A percentile compares a stretch with the other conserved stretches of the same genome.
Evolutionary conservation across 2,113 vertebrate genomes (phyloP).

Genomic region (Misgurnus mizolepis): DNA sequence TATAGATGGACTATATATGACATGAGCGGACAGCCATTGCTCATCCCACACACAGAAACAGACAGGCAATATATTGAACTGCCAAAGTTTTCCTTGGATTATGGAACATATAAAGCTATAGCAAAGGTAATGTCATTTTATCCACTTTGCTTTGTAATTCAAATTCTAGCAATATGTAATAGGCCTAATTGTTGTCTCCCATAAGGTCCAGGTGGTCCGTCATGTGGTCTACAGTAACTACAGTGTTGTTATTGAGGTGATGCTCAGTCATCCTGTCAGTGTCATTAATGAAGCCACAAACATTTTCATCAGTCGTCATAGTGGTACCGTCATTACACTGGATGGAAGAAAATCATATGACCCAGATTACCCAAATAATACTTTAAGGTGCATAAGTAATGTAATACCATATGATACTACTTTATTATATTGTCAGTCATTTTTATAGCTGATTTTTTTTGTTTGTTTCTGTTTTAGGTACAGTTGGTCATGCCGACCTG

Average conservation of each 20-base stretch:
- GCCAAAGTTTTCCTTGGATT: slow-evolving; percentile 70
- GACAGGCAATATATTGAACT: slow-evolving; percentile 69
- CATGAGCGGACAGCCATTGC: slow-evolving; percentile 55
- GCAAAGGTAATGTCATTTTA: slow-evolving; percentile 69
- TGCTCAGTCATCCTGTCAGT: slow-evolving; percentile 68
- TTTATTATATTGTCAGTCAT: neutral
- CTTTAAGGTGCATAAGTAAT: slow-evolving; percentile 69
- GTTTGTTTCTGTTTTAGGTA: slow-evolving; percentile 66
- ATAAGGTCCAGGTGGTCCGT: slow-evolving; percentile 76
- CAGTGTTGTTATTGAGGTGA: slow-evolving; percentile 74
- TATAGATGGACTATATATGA: slow-evolving; percentile 77
- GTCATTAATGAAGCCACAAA: slow-evolving; percentile 79
- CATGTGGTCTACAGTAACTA: slow-evolving; percentile 82
- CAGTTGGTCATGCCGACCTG: slow-evolving; percentile 74
- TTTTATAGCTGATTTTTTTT: neutral
- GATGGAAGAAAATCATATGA: slow-evolving; percentile 76
- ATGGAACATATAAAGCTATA: slow-evolving; percentile 74
- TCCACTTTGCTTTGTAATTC: neutral
- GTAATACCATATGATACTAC: neutral
- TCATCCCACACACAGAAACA: slow-evolving; percentile 61
- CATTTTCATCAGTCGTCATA: slow-evolving; percentile 70
- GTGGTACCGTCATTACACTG: slow-evolving; percentile 61
- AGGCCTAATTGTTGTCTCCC: neutral
- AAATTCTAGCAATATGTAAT: neutral
- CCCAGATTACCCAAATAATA: slow-evolving; percentile 72